These are phyloP conservation scores for Menura novaehollandiae DNA, from an alignment of 2,113 vertebrate species.

Conservation along the genomic window DNA sequence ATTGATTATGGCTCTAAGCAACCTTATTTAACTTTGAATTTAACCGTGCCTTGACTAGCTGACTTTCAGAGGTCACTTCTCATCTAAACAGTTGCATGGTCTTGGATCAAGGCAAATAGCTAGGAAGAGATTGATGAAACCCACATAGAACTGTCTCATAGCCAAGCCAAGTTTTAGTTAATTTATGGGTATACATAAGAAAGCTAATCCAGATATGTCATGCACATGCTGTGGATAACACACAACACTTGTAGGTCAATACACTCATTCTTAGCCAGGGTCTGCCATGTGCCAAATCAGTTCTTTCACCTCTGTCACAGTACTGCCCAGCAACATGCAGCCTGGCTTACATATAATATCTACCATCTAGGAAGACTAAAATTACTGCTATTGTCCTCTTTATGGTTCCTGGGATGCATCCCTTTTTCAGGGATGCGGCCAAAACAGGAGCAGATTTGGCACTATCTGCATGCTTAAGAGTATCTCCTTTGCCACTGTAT, in stretches of 20 bases:
- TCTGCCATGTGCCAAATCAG: background rate
- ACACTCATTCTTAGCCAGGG: background rate
- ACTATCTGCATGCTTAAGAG: background rate
- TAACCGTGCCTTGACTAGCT: background rate
- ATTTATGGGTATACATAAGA: background rate
- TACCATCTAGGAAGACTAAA: background rate
- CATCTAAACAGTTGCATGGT: background rate
- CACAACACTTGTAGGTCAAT: background rate
- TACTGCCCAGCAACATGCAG: background rate
- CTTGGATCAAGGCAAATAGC: background rate
- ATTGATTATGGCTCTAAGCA: background rate
- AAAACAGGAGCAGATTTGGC: background rate
- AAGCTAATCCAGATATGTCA: background rate
- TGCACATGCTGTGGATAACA: background rate
- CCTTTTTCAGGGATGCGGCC: background rate
- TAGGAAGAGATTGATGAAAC: background rate
- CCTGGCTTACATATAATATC: background rate
- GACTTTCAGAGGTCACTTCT: background rate
- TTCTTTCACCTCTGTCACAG: background rate
- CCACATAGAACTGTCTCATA: background rate
- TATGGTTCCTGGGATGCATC: background rate
- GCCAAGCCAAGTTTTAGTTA: background rate
- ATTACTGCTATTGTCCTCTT: background rate
- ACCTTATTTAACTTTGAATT: background rate
- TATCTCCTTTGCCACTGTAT: background rate